These are phyloP conservation scores for Cebidichthys violaceus DNA, from an alignment of 2,113 vertebrate species.

Conservation along the genomic window DNA sequence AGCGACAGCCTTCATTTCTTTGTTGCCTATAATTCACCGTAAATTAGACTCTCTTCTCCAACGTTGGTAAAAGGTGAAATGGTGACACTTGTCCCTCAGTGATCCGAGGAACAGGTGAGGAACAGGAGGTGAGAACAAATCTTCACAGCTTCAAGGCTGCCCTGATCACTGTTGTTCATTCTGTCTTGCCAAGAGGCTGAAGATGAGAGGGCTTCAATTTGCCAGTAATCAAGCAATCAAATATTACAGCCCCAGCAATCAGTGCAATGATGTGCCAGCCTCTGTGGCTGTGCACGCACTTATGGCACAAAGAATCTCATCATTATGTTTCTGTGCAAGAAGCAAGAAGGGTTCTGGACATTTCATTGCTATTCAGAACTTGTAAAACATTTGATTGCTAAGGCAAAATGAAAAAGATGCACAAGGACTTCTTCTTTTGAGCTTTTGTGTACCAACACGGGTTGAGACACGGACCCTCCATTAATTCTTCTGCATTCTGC, in stretches of 20 bases:
- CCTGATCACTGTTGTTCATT: conserved; percentile 6
- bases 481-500: not conserved
- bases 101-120: not conserved
- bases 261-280: conserved; percentile 3
- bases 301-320: conserved; percentile 10
- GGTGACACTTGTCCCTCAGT: not conserved
- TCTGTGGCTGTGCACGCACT: not conserved
- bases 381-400: not conserved
- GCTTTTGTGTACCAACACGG: not conserved
- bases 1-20: not conserved
- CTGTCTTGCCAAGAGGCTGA: not conserved
- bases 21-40: not conserved
- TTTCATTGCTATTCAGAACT: conserved; percentile 25
- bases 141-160: not conserved
- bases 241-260: conserved; percentile 36
- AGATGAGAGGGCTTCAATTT: conserved; percentile 36
- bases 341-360: not conserved
- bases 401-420: not conserved
- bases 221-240: conserved; percentile 32
- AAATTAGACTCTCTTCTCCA: not conserved
- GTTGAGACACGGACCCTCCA: not conserved
- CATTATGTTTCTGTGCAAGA: not conserved
- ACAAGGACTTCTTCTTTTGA: not conserved
- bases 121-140: conserved; percentile 6
- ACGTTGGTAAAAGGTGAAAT: not conserved